Evolutionary conservation across 2,113 vertebrate genomes (phyloP).

Genomic region (Arvicanthis niloticus): DNA sequence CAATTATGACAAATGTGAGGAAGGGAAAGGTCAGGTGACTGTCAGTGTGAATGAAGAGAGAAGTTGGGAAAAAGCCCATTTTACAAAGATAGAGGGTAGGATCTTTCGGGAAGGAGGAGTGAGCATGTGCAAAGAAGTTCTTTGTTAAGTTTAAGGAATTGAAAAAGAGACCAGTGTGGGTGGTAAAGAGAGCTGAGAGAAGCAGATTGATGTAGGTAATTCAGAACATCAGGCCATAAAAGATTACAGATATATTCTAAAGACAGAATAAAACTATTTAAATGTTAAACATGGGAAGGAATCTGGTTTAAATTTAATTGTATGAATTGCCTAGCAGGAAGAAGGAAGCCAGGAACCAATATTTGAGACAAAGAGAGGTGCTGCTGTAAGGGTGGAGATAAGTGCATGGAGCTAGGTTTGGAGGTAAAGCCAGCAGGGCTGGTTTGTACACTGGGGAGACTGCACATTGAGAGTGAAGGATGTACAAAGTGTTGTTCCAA

Average conservation of each 20-base stretch:
- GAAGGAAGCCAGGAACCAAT: neutral
- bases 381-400: neutral
- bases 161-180: neutral
- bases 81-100: neutral
- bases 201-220: neutral
- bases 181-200: neutral
- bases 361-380: neutral
- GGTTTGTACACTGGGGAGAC: neutral
- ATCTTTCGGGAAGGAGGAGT: neutral
- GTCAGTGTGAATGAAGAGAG: neutral
- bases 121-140: neutral
- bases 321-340: neutral
- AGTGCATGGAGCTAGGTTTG: neutral
- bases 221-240: neutral
- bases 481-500: neutral
- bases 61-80: neutral
- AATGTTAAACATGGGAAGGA: neutral
- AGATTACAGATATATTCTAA: neutral
- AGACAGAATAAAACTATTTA: neutral
- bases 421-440: neutral
- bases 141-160: neutral
- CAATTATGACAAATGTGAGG: neutral
- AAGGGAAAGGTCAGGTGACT: conserved; percentile 5
- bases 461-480: neutral
- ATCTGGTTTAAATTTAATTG: neutral